Evolutionary conservation across 2,113 vertebrate species (phyloP), one percentile per base, ranked within the genome.

Genomic region (Saiga tatarica): DNA sequence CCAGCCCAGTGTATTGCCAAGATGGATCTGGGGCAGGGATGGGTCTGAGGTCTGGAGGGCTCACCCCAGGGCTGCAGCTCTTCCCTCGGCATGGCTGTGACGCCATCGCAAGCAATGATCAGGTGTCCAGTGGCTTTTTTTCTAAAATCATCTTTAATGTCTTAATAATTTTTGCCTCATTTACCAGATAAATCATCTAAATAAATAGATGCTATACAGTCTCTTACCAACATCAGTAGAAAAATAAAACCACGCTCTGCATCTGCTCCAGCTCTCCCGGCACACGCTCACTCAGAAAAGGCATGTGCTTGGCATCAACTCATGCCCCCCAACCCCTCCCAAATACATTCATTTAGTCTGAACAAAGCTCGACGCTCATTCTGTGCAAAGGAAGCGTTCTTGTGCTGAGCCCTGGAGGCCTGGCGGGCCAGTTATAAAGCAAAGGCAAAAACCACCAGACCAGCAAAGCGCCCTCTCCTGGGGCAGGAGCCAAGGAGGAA

Each of bases 191-290:
- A 98, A 99, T 99, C 99, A 99, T 99, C 99, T 99, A 99, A 99
- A 99, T 99, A 99, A 99, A 99, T 99, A 99, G 99, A 99, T 99
- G 99, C 98, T 99, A 97, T 99, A 99, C 98, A 99, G 98, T 99
- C 99, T 99, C 98, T 99, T 98, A 98, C 98, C 99, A 98, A 16
- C 97, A 98, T 99, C 99, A 98, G 98, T 99, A 99, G 99, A 99
- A 99, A 99, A 99, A 99, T 99, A 99, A 99, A 99, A 98, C 98
- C 96, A 92, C 87, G 84, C 98, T 98, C 98, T 98, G 98, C 98
- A 84, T 97, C 98, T 97, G 94, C 98, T 98, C 98, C 87, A 95
- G 97, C 97, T 98, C 96, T 76, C 97, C 96, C 98, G 39, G 95
- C 98, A 97, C 95, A 64, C 96, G 45, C 91, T 95, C 3, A 28